These are phyloP conservation scores for Cosmia pyralina DNA, from an alignment of 2,888 invertebrate genomes.

Conservation along the genomic window DNA sequence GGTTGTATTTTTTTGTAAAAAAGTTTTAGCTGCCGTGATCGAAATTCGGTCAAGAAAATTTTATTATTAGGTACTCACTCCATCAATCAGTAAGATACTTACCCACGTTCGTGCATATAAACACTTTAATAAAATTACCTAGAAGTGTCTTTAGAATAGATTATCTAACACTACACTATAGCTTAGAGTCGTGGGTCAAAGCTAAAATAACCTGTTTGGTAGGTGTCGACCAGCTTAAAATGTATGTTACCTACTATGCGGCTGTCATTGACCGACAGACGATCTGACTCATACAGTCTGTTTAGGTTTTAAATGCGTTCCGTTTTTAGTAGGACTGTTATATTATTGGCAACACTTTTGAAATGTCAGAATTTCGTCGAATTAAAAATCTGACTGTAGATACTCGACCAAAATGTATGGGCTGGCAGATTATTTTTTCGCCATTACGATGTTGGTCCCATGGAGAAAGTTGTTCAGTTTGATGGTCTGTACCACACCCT, in stretches of 20 bases:
- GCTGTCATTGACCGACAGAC: conserved; percentile 41
- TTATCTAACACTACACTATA: conserved; percentile 46
- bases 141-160: conserved; percentile 9
- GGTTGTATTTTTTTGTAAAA: no score
- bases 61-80: neutral
- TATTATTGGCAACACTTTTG: no score
- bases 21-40: neutral
- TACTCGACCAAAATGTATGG: no score
- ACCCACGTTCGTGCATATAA: conserved; percentile 21
- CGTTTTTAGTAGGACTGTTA: no score
- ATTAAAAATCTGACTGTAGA: no score
- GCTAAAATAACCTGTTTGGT: conserved; percentile 44
- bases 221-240: conserved; percentile 8
- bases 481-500: no score
- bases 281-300: neutral
- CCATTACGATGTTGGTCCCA: no score
- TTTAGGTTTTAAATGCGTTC: no score
- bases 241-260: conserved; percentile 7
- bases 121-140: conserved; percentile 30
- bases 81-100: neutral
- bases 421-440: no score
- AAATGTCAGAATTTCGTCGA: no score
- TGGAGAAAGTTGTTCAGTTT: no score
- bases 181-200: conserved; percentile 29
- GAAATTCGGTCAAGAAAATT: neutral